Conservation (phyloP, 2,888 invertebrate species). For the Cephalotes varians region DNA sequence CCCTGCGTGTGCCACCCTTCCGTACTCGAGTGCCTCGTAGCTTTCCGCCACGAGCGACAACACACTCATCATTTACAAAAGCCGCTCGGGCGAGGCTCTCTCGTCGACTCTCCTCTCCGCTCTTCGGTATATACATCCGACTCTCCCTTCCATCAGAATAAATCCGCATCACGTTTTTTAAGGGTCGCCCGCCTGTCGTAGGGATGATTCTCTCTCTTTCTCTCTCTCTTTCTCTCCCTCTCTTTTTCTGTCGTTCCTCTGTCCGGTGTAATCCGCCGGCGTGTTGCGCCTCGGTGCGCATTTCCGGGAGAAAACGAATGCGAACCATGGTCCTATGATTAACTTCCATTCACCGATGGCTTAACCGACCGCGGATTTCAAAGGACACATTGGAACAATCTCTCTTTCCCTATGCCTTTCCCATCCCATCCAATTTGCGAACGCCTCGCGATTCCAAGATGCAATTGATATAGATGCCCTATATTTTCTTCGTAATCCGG, state of each 20-base stretch:
- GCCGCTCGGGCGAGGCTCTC: constrained; percentile 56
- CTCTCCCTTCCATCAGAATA: constrained; percentile 72
- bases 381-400: constrained; percentile 68
- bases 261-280: constrained; percentile 63
- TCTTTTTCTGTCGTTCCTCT: constrained; percentile 28
- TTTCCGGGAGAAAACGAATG: constrained; percentile 60
- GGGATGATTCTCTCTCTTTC: constrained; percentile 32
- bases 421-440: constrained; percentile 58
- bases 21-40: constrained; percentile 63
- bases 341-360: constrained; percentile 78
- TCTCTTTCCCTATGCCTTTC: constrained; percentile 47
- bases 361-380: constrained; percentile 69
- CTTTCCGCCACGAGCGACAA: constrained; percentile 74
- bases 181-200: constrained; percentile 59
- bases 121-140: constrained; percentile 1
- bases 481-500: constrained; percentile 54
- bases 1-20: constrained; percentile 61
- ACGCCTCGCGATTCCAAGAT: constrained; percentile 43
- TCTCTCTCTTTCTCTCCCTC: neutral
- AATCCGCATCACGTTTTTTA: constrained; percentile 72
- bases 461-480: constrained; percentile 45
- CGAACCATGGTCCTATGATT: constrained; percentile 72
- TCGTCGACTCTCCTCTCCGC: constrained; percentile 37
- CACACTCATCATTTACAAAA: constrained; percentile 75
- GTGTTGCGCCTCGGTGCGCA: constrained; percentile 50